phyloP scores from a whole-genome alignment of 2,797 vertebrate genomes.

The Catamblyrhynchus diadema region DNA sequence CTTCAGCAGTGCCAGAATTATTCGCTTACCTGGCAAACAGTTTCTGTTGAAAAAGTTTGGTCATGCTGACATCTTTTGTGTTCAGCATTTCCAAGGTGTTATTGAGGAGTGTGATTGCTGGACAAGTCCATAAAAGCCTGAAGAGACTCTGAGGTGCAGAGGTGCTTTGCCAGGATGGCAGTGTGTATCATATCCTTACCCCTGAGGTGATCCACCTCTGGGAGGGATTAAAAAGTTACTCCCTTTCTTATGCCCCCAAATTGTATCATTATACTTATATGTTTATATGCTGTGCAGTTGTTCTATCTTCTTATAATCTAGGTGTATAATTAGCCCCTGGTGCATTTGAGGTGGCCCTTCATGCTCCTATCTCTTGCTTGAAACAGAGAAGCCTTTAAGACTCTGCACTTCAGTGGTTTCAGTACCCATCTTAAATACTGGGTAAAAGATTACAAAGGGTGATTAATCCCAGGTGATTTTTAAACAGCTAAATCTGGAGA shows the following conservation, averaged over 20 bases:
- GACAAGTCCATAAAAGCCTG: not conserved
- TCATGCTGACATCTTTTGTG: not conserved
- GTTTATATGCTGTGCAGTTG: not conserved
- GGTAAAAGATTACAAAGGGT: not conserved
- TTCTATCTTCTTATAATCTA: not conserved
- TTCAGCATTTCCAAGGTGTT: not conserved
- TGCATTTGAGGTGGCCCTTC: not conserved
- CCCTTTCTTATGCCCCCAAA: not conserved
- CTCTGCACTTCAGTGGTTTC: not conserved
- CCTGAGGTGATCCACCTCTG: not conserved
- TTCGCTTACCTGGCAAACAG: not conserved
- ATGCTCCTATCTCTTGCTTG: not conserved
- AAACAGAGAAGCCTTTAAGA: not conserved
- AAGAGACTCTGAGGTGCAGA: not conserved
- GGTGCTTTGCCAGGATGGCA: not conserved
- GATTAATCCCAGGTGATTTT: not conserved
- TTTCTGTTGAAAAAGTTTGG: not conserved
- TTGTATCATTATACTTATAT: not conserved
- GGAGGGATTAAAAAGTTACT: not conserved
- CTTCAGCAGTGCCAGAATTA: not conserved
- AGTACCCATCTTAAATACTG: not conserved
- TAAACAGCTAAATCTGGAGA: not conserved
- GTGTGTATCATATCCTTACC: rapidly evolving
- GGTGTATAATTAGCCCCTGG: not conserved
- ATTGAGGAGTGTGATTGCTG: not conserved